Percentiles rank a stretch among this genome's conserved stretches.
Conservation (phyloP, 1,140 invertebrate species). For the Brachionus paranguensis region DNA sequence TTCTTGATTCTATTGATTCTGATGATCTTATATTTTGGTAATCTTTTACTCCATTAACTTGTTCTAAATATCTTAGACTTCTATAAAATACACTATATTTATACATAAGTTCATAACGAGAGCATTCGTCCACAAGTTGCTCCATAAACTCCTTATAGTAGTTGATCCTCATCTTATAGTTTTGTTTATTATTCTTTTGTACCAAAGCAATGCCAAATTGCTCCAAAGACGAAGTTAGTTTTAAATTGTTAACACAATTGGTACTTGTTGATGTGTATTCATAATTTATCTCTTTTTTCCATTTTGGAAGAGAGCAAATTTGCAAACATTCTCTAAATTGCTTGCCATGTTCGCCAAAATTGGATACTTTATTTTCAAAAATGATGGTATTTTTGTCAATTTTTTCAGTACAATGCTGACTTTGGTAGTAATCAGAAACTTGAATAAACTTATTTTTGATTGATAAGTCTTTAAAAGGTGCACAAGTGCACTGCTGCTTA, state of each 20-base stretch:
- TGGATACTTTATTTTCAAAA: background rate
- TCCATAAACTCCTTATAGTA: constrained; percentile 13
- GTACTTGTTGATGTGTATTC: background rate
- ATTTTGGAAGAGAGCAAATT: background rate
- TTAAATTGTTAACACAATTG: constrained; percentile 18
- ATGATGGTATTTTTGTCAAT: background rate
- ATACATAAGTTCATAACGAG: background rate
- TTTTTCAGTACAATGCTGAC: background rate
- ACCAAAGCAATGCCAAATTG: constrained; percentile 9
- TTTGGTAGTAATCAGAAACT: background rate
- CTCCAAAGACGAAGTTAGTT: background rate
- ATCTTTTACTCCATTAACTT: background rate
- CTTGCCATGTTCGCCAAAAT: background rate
- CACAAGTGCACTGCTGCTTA: background rate
- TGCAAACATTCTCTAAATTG: background rate
- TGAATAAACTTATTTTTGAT: background rate
- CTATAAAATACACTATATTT: background rate
- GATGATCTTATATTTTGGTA: background rate
- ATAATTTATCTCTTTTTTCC: constrained; percentile 9
- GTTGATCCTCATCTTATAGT: background rate
- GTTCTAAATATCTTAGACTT: background rate
- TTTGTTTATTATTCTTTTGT: background rate
- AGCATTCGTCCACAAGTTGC: background rate
- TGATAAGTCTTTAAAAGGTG: background rate
- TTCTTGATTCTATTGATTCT: background rate